Conservation (phyloP, 2,797 vertebrate species). For the Lagorchestes hirsutus region DNA sequence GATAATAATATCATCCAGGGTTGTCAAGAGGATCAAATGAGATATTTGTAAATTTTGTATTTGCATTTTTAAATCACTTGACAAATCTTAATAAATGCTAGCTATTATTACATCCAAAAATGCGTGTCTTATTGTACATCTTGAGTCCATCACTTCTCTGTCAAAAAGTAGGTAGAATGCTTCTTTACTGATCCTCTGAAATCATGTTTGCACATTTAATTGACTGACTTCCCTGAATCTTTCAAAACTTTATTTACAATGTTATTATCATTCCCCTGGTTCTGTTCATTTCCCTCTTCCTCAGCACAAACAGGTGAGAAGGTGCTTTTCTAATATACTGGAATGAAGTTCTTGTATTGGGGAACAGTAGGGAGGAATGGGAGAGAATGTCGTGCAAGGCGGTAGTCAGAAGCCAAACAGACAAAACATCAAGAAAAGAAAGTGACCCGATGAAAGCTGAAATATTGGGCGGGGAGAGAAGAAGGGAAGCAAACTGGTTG, state of each 20-base stretch:
- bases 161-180: background rate
- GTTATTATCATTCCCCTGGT: background rate
- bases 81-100: background rate
- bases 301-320: background rate
- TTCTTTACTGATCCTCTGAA: background rate
- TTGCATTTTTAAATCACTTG: background rate
- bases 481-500: conserved; percentile 25
- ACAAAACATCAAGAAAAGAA: background rate
- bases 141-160: background rate
- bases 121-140: background rate
- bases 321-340: background rate
- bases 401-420: background rate
- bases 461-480: background rate
- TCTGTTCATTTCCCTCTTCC: background rate
- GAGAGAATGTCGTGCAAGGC: background rate
- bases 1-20: background rate
- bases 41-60: background rate
- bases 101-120: background rate
- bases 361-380: background rate
- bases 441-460: conserved; percentile 15
- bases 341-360: background rate
- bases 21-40: background rate
- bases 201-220: background rate
- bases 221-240: background rate
- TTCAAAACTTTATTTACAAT: background rate